Evolutionary conservation across 2,888 invertebrate genomes (phyloP).

Genomic region (Thumatha senex): DNA sequence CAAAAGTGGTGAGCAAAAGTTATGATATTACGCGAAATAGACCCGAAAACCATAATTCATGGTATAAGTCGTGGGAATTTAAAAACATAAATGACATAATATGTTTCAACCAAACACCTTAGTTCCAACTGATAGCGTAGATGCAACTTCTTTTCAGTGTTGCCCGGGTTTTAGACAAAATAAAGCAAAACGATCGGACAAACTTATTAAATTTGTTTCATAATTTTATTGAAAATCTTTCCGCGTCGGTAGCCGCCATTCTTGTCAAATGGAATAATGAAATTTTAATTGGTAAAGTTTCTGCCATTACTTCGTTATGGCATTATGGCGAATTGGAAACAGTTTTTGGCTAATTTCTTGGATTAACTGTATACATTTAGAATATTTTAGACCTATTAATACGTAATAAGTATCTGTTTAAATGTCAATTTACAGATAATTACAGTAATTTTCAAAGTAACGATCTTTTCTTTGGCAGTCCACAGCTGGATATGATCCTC

Average conservation of each 20-base stretch:
- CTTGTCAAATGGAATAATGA: slow-evolving; percentile 38
- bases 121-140: no score
- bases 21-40: no score
- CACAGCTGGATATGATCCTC: no score
- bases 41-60: no score
- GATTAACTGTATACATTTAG: slow-evolving; percentile 1
- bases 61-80: no score
- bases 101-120: no score
- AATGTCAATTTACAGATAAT: not conserved
- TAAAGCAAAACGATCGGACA: slow-evolving; percentile 31
- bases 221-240: slow-evolving; percentile 45
- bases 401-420: not conserved
- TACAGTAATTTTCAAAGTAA: no score
- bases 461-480: no score
- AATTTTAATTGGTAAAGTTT: slow-evolving; percentile 40
- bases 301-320: slow-evolving; percentile 28
- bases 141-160: no score
- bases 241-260: slow-evolving; percentile 23
- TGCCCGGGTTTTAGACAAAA: no score
- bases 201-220: slow-evolving; percentile 46
- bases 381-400: not conserved
- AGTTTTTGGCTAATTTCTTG: slow-evolving; percentile 4
- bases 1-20: no score
- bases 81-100: no score
- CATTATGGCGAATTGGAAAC: slow-evolving; percentile 18